Evolutionary conservation across 53 echinoderm and acorn worm species (phyloP).

Genomic region (Apostichopus leukothele): DNA sequence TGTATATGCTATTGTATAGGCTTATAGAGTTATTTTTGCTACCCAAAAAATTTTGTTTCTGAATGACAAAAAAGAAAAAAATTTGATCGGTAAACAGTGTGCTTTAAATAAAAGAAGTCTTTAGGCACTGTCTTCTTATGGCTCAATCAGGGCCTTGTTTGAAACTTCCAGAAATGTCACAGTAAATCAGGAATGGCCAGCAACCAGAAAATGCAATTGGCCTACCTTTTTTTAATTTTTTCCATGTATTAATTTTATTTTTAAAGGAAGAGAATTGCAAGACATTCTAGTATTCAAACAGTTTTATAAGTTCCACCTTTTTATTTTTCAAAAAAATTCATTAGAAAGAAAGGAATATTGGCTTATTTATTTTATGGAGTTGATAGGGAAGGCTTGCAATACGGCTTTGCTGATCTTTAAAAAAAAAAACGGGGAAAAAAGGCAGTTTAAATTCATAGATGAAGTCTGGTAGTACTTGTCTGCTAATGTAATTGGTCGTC

Average conservation of each 20-base stretch:
- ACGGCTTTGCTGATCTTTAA: neutral
- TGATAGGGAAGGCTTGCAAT: neutral
- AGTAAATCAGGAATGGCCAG: neutral
- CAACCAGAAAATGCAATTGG: neutral
- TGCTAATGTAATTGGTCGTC: neutral
- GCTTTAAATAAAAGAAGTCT: conserved; percentile 12
- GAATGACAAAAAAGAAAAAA: neutral
- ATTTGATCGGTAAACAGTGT: conserved; percentile 49
- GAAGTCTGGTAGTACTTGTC: neutral
- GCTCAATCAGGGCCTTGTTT: neutral
- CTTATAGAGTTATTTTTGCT: conserved; percentile 53
- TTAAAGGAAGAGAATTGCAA: neutral
- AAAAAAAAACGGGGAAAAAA: neutral
- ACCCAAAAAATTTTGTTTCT: conserved; percentile 47
- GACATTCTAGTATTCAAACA: conserved; percentile 2
- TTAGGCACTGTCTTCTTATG: neutral
- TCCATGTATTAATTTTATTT: neutral
- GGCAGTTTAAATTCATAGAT: neutral
- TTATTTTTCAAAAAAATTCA: neutral
- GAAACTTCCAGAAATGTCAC: neutral
- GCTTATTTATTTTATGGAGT: neutral
- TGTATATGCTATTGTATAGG: conserved; percentile 52
- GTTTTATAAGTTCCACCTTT: neutral
- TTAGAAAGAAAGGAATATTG: neutral
- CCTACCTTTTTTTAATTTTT: conserved; percentile 1